Conservation (phyloP, 1,140 invertebrate species). For the Lepidurus packardi region DNA sequence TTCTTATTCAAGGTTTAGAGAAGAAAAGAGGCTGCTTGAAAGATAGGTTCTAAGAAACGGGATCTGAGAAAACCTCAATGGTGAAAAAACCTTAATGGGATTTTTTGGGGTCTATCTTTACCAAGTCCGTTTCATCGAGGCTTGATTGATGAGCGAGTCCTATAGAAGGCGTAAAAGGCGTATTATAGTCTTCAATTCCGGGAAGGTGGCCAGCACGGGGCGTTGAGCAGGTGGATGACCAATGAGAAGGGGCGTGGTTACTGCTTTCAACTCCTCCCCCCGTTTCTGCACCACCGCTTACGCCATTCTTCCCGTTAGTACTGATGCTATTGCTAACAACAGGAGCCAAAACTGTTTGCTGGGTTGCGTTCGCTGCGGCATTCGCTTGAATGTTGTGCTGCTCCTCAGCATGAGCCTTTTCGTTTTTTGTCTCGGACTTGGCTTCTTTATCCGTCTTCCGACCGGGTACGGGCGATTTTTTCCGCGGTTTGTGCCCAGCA, state of each 20-base stretch:
- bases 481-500: not conserved
- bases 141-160: conserved; percentile 33
- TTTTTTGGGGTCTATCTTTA: not conserved
- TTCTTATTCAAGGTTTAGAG: too few species aligned
- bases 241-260: conserved; percentile 8
- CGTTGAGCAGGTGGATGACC: conserved; percentile 4
- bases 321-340: not conserved
- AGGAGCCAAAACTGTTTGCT: not conserved
- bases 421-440: not conserved
- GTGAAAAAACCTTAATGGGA: too few species aligned
- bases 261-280: not conserved
- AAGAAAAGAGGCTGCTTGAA: too few species aligned
- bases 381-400: not conserved
- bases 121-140: not conserved
- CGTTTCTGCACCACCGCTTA: not conserved
- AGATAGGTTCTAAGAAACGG: too few species aligned
- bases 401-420: not conserved
- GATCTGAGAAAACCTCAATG: too few species aligned
- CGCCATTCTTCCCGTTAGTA: not conserved
- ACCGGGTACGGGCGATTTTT: not conserved
- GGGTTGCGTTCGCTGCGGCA: not conserved
- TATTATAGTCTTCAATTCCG: not conserved
- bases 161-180: not conserved
- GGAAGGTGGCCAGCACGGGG: not conserved
- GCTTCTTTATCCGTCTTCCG: not conserved